A percentile compares a stretch with the other conserved stretches of the same genome.
Conservation (phyloP, 2,113 vertebrate genomes). For the Pandion haliaetus region DNA sequence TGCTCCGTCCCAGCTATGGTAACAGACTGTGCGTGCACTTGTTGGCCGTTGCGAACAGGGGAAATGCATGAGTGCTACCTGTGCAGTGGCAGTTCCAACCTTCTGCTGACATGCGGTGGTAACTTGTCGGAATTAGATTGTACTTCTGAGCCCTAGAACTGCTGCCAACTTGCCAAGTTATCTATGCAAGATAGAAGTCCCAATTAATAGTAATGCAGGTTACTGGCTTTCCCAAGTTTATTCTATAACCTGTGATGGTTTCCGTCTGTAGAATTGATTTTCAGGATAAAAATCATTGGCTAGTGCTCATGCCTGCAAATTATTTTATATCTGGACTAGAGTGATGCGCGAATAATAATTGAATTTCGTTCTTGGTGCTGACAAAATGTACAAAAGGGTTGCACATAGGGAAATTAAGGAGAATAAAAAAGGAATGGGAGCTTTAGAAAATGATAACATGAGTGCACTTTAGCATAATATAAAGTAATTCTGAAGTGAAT, state of each 20-base stretch:
- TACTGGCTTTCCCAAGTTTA: neutral
- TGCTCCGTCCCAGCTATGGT: neutral
- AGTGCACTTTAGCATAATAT: neutral
- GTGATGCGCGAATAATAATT: neutral
- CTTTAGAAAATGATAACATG: neutral
- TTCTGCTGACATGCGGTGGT: neutral
- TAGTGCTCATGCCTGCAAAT: neutral
- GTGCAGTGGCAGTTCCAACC: neutral
- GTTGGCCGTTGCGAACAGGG: neutral
- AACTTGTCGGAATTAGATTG: neutral
- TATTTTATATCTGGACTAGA: neutral
- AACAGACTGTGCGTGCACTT: neutral
- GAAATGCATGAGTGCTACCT: neutral
- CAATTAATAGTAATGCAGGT: neutral
- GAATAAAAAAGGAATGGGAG: neutral
- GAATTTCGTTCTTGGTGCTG: neutral
- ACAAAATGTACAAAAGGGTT: neutral
- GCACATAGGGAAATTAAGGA: neutral
- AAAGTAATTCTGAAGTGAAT: neutral
- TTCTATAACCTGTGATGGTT: neutral
- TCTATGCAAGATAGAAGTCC: neutral
- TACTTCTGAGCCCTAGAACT: neutral
- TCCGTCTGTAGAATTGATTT: neutral
- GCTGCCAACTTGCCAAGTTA: neutral
- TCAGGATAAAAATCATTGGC: neutral